A percentile compares a stretch with the other conserved stretches of the same genome.
These are phyloP conservation scores for Sinohyriopsis cumingii DNA, from an alignment of 2,888 invertebrate species.

Conservation along the genomic window DNA sequence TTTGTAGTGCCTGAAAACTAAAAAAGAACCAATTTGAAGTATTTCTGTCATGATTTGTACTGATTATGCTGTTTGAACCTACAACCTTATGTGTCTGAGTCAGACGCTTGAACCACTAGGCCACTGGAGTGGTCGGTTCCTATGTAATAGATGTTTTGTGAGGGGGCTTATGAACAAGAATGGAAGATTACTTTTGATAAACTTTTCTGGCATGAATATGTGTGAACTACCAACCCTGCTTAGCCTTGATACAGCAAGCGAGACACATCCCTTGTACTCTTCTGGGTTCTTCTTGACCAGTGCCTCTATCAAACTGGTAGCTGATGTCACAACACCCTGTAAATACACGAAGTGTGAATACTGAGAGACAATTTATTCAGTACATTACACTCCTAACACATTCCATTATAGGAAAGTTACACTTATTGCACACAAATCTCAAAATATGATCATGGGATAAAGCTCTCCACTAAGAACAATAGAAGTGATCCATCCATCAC, in stretches of 20 bases:
- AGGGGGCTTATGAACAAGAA: too few species aligned
- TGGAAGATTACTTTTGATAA: too few species aligned
- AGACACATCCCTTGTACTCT: slow-evolving; percentile 99
- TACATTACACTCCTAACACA: not conserved
- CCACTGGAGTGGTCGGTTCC: too few species aligned
- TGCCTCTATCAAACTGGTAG: slow-evolving; percentile 97
- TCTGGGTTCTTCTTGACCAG: slow-evolving; percentile 99
- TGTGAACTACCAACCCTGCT: slow-evolving; percentile 80
- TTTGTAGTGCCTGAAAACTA: too few species aligned
- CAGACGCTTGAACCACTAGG: too few species aligned
- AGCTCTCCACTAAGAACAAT: too few species aligned
- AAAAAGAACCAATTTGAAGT: too few species aligned
- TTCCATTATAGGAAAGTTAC: not conserved
- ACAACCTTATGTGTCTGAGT: too few species aligned
- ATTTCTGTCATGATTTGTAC: too few species aligned
- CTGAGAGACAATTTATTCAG: not conserved
- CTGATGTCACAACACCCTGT: slow-evolving; percentile 96
- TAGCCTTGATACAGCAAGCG: slow-evolving; percentile 95
- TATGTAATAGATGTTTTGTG: too few species aligned
- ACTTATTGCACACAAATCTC: not conserved
- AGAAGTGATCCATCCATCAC: too few species aligned
- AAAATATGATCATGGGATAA: not conserved
- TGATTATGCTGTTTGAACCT: too few species aligned
- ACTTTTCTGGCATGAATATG: not conserved
- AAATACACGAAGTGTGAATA: slow-evolving; percentile 5